A percentile compares a stretch with the other conserved stretches of the same genome.
Conservation (phyloP, 2,888 invertebrate genomes). For the Neria commutata region DNA sequence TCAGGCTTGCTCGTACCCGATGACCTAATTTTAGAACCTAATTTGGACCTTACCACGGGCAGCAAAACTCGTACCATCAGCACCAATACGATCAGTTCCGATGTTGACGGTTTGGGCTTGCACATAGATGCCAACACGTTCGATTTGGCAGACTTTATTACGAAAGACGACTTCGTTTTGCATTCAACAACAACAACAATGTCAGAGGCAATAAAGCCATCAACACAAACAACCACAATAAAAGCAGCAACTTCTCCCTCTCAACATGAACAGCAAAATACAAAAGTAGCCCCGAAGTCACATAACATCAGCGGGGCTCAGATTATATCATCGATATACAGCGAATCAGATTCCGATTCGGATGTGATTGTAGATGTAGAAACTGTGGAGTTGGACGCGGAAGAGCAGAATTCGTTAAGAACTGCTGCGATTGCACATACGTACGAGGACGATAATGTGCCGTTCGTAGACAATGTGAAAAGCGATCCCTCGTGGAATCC, state of each 20-base stretch:
- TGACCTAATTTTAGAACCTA: conserved; percentile 13
- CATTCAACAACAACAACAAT: conserved; percentile 9
- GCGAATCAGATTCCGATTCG: conserved; percentile 53
- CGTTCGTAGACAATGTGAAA: conserved; percentile 52
- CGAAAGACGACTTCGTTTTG: conserved; percentile 55
- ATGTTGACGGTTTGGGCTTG: conserved; percentile 48
- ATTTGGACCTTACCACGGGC: conserved; percentile 10
- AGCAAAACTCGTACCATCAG: conserved; percentile 48
- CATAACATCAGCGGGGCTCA: conserved; percentile 10
- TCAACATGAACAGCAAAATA: background rate
- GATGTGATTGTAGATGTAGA: conserved; percentile 61
- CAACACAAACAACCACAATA: background rate
- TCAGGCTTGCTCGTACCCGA: conserved; percentile 21
- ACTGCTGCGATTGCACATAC: background rate
- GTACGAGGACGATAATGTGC: conserved; percentile 33
- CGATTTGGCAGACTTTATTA: conserved; percentile 60
- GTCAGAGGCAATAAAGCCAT: conserved; percentile 3
- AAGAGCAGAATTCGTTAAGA: conserved; percentile 14
- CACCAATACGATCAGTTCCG: conserved; percentile 47
- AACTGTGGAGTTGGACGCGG: conserved; percentile 54
- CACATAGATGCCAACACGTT: conserved; percentile 55
- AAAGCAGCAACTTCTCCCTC: background rate
- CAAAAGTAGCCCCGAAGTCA: too few species aligned
- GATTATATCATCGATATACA: conserved; percentile 27
- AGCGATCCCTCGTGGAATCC: conserved; percentile 59